Base-by-base conservation (phyloP, 2,797 vertebrate species). In the Phataginus tricuspis region DNA sequence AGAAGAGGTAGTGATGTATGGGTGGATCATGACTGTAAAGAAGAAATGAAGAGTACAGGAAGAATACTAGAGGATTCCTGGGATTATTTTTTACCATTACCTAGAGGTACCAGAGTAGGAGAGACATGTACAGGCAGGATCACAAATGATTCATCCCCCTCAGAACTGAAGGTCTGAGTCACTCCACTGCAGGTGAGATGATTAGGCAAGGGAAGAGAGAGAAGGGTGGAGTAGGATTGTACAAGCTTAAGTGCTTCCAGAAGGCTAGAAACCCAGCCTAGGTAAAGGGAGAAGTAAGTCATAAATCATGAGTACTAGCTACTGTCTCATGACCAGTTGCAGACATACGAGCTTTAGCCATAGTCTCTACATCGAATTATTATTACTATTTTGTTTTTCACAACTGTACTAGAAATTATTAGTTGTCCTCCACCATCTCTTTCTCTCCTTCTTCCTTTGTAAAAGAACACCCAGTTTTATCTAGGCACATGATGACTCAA, bases 351-450 rank as follows among this genome's bases (percentile, higher is more conserved):
- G 27, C 16, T 66, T 79, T 68, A 74, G 18, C 31, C 49, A 51
- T 53, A 86, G 21, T 66, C n/a, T 78, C 23, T 59, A 59, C 5
- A 71, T 88, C 25, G 84, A 31, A 39, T 72, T 84, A 25, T 66
- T 71, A 78, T 86, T 90, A 59, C 10, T 86, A 61, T 68, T 80
- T 86, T 89, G 11, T 79, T 80, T 53, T 57, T 86, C 86, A 89
- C 10, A 79, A 80, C 85, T 74, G 18, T 55, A 74, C 75, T 63
- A 34, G 68, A 93, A 82, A 61, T 77, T 64, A 71, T 34, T 55
- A 42, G 55, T 83, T 69, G 14, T 91, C 53, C 31, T 42, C 5
- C 29, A n/a, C 34, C 18, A 45, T 64, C 10, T 71, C 74, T 93
- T 90, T 80, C 31, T 69, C 39, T 1, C 23, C 10, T 80, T 66